These are phyloP conservation scores for Lithosia quadra DNA, from an alignment of 2,888 invertebrate genomes.

Conservation along the genomic window DNA sequence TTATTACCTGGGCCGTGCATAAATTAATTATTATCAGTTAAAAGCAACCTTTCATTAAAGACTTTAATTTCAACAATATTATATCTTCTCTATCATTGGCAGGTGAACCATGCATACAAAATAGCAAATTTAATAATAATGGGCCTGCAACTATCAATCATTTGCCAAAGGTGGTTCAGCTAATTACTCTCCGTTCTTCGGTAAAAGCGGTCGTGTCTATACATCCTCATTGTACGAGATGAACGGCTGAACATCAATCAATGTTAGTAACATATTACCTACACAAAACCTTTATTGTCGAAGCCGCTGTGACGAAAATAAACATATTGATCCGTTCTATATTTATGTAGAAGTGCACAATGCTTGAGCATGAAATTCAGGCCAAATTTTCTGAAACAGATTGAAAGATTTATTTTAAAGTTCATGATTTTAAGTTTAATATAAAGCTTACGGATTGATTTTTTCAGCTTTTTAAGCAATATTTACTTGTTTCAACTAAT, in stretches of 20 bases:
- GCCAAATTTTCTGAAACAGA: background rate
- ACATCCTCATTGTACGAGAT: conserved; percentile 56
- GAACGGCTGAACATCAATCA: conserved; percentile 67
- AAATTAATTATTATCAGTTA: too few species aligned
- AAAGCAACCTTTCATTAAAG: too few species aligned
- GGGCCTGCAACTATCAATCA: conserved; percentile 55
- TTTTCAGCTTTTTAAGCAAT: background rate
- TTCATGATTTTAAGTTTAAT: background rate
- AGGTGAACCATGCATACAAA: conserved; percentile 26
- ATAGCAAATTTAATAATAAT: conserved; percentile 42
- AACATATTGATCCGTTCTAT: conserved; percentile 36
- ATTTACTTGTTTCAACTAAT: background rate
- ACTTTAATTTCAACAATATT: too few species aligned
- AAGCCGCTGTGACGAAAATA: conserved; percentile 36
- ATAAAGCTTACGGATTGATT: background rate
- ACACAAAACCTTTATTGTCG: conserved; percentile 43
- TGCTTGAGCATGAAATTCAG: background rate
- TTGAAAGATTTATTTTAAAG: background rate
- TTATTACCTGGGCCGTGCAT: too few species aligned
- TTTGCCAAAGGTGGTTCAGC: conserved; percentile 56
- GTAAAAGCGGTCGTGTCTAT: conserved; percentile 56
- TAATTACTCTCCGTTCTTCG: conserved; percentile 56
- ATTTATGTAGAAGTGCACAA: conserved; percentile 5
- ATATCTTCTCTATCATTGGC: too few species aligned
- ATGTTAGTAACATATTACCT: conserved; percentile 57